Base-by-base conservation (phyloP, 1,140 invertebrate genomes). In the Capitella teleta region DNA sequence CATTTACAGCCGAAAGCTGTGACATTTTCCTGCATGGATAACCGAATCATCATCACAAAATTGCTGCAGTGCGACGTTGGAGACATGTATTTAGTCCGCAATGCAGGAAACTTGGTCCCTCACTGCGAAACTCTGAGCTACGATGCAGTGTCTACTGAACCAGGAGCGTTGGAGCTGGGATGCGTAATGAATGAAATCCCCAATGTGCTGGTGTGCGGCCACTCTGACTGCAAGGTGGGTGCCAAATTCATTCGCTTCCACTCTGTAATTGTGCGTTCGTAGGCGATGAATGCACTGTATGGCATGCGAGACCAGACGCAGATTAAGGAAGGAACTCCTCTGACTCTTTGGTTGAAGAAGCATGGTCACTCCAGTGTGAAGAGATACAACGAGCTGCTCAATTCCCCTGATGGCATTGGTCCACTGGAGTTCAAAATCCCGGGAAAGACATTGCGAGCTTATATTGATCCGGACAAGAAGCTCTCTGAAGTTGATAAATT, bases 11-110 rank as follows among this genome's bases (percentile, higher is more conserved):
- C 92, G 5, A 89, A 89, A 78, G 87, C 90, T 53, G 83, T 96
- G 51, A 91, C 96, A 73, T 93, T 96, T 72, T 92, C 89, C 16
- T 96, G 92, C 73, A 95, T 96, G 84, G 92, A 96, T 76, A 90
- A 86, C 70, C 78, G 92, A 76, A 91, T 96, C 84, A 84, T 95
- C 58, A 88, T 91, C 19, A 91, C 90, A 51, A 78, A 88, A 67
- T 94, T 96, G 73, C 93, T 89, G 30, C 85, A 93, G 76, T 91
- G 87, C 48, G 84, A 89, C 67, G 86, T 95, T 53, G 93, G 92
- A 40, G 91, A 96, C 67, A 94, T 94, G 88, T 96, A 94, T 78
- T 84, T 95, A 62, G 86, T 96, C 0, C 76, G 92, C 72, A 96
- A 96, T 79, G 90, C 91, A 45, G 92, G 91, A 16, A 68, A 65